Base-by-base conservation (phyloP, 1,140 invertebrate species). In the Bombus soroeensis region DNA sequence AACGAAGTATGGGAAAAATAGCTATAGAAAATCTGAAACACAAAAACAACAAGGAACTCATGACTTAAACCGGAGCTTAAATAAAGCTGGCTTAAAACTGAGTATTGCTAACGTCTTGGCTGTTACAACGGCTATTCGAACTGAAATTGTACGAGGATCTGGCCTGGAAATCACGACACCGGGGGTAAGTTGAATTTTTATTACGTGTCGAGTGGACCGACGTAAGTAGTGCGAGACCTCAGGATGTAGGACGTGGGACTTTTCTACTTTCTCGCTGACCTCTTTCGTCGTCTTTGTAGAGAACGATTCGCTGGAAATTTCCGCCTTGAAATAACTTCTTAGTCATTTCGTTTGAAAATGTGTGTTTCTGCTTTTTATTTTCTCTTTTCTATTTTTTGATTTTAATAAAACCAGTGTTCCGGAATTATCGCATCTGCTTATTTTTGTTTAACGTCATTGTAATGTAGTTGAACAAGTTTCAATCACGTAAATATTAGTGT, bases 131-230 rank as follows among this genome's bases (percentile, higher is more conserved):
- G 18, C 18, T 53, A 18, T 53, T 53, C 47, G 47, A 53, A 53
- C 47, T 53, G 47, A 53, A 53, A 53, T 53, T 22, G 18, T 53
- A 53, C 47, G 18, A 53, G 9, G 25, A 59, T 25, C 28, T 62
- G 41, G 64, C 43, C 39, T 37, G 43, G 43, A 53, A 68, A 70
- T 80, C 68, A 25, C 34, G 43, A 39, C 59, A 68, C 18, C 25
- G 32, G 34, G 78, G 64, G 41, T 70, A 70, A 80, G 64, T 80
- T 70, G 80, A 72, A 73, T 81, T 81, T 81, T 81, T 81, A 73
- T 81, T 73, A 62, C 70, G 71, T 53, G 47, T 53, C 79, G 25
- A n/a, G 79, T 15, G 43, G 34, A 37, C 32, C 28, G 39, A 18
- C 70, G 18, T 57, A 81, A 73, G 68, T 72, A 81, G 79, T 68